phyloP scores from a whole-genome alignment of 1,140 invertebrate species.

The Dufourea novaeangliae region DNA sequence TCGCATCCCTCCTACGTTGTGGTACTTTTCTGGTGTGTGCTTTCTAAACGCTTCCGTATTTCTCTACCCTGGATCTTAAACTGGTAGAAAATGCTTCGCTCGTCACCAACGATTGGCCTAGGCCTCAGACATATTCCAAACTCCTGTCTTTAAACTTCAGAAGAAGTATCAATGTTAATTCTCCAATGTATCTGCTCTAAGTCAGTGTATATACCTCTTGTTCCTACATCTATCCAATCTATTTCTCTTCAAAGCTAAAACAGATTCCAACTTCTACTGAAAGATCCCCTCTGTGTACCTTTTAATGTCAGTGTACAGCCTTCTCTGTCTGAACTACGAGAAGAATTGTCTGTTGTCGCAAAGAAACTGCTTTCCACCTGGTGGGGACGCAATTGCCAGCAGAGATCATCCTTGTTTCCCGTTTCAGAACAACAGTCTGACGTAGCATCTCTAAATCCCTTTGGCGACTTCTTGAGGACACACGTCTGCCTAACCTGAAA shows the following conservation, averaged over 20 bases:
- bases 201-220: neutral
- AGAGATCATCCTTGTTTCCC: neutral
- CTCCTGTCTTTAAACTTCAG: neutral
- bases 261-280: neutral
- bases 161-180: neutral
- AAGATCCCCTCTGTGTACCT: neutral
- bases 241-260: neutral
- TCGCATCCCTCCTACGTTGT: too few relatives aligned
- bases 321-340: neutral
- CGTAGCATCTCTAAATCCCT: slow-evolving; percentile 17
- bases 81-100: too few relatives aligned
- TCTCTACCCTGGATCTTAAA: too few relatives aligned
- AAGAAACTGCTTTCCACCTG: neutral
- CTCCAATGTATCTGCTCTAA: neutral
- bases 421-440: slow-evolving; percentile 69
- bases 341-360: neutral
- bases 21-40: too few relatives aligned
- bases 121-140: too few relatives aligned
- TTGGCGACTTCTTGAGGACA: neutral
- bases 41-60: too few relatives aligned
- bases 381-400: neutral
- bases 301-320: neutral
- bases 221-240: neutral
- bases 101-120: too few relatives aligned
- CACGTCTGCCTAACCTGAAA: neutral